A percentile compares a stretch with the other conserved stretches of the same genome.
Conservation (phyloP, 2,888 invertebrate species). For the Melanargia galathea region DNA sequence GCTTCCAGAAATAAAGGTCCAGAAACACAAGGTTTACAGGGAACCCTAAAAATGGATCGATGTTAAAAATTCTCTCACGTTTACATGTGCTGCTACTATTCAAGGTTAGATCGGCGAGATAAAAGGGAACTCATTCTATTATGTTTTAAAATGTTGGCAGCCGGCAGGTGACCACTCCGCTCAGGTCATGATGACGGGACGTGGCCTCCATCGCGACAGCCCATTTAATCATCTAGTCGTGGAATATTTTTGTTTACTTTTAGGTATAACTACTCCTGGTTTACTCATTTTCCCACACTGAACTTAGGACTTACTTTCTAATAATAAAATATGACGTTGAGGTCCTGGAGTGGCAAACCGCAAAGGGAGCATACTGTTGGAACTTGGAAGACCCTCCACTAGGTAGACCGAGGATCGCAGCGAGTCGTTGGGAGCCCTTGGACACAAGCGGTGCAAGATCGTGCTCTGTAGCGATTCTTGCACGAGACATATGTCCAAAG, state of each 20-base stretch:
- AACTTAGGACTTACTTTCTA: not conserved
- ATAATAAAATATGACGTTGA: not conserved
- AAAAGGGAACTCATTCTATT: conserved; percentile 51
- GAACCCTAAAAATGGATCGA: conserved; percentile 36
- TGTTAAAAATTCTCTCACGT: conserved; percentile 65
- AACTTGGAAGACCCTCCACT: too few species aligned
- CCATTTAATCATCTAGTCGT: conserved; percentile 35
- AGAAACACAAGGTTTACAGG: not conserved
- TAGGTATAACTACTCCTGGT: not conserved
- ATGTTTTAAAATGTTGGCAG: conserved; percentile 46
- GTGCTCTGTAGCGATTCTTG: too few species aligned
- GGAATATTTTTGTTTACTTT: conserved; percentile 4
- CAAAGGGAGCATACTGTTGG: too few species aligned
- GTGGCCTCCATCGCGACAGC: conserved; percentile 51
- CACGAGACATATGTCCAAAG: too few species aligned
- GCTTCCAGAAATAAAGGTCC: not conserved
- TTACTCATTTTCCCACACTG: conserved; percentile 6
- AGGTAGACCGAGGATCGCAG: too few species aligned
- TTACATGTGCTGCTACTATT: conserved; percentile 52
- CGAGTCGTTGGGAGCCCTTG: too few species aligned
- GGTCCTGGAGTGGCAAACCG: too few species aligned
- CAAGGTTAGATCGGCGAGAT: conserved; percentile 63
- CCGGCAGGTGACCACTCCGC: conserved; percentile 55
- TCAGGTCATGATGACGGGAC: conserved; percentile 58
- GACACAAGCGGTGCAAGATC: too few species aligned